These are phyloP conservation scores for Chironomus riparius DNA, from an alignment of 2,888 invertebrate species.

Conservation along the genomic window DNA sequence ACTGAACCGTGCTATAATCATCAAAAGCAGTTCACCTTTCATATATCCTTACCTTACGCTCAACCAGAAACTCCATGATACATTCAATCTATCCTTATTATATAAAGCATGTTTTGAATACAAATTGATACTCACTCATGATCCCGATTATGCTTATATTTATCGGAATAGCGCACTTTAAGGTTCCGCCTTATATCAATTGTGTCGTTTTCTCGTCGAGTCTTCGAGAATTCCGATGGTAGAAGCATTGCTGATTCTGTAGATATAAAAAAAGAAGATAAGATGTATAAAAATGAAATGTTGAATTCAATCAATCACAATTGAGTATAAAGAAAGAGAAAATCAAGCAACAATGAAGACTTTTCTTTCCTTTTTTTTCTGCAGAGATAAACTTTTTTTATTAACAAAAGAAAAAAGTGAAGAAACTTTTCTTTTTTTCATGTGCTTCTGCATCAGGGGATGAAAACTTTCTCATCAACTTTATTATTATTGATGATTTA, in stretches of 20 bases:
- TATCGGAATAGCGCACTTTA: slow-evolving; percentile 62
- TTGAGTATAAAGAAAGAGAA: neutral
- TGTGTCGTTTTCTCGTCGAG: slow-evolving; percentile 67
- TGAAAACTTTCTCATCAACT: too few species aligned
- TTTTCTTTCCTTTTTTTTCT: too few species aligned
- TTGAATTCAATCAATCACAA: slow-evolving; percentile 12
- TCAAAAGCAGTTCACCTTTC: neutral
- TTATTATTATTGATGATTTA: too few species aligned
- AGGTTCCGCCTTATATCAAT: slow-evolving; percentile 73
- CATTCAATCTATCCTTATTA: too few species aligned
- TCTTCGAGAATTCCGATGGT: slow-evolving; percentile 66
- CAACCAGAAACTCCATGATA: too few species aligned
- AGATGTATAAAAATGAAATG: neutral
- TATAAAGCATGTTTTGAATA: neutral
- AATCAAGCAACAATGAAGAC: neutral
- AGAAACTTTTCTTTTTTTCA: neutral
- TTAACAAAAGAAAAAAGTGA: neutral
- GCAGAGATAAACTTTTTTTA: neutral
- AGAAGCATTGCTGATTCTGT: slow-evolving; percentile 76
- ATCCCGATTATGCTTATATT: slow-evolving; percentile 49
- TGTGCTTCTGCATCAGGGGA: too few species aligned
- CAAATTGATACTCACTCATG: slow-evolving; percentile 38
- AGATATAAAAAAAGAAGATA: slow-evolving; percentile 30
- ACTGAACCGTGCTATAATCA: too few species aligned
- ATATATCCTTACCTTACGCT: neutral